phyloP scores from a whole-genome alignment of 2,888 invertebrate species.

The Lepidonotus clava region DNA sequence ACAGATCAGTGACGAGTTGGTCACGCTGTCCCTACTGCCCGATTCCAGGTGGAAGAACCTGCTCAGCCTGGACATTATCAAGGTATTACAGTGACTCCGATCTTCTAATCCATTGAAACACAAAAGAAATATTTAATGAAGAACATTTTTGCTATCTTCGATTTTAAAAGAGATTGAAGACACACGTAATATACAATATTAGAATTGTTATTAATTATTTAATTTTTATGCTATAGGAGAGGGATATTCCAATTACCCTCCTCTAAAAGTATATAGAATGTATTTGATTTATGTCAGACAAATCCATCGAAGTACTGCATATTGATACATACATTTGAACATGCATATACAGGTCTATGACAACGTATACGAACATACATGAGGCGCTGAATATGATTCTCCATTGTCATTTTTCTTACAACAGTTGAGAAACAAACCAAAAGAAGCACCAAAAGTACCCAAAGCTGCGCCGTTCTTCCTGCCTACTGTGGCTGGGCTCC shows the following conservation, averaged over 20 bases:
- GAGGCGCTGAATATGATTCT: background rate
- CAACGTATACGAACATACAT: too few species aligned
- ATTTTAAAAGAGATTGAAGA: background rate
- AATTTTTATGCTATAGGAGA: too few species aligned
- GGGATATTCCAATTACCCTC: too few species aligned
- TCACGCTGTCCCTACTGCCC: conserved; percentile 92
- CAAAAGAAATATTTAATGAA: background rate
- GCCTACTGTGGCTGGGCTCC: conserved; percentile 91
- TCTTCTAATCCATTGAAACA: background rate
- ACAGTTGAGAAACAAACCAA: conserved; percentile 90
- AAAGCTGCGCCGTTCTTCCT: conserved; percentile 97
- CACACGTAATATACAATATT: too few species aligned
- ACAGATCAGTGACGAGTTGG: conserved; percentile 88
- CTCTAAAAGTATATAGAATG: too few species aligned
- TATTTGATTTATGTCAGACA: too few species aligned
- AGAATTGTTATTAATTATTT: too few species aligned
- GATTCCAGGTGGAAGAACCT: conserved; percentile 95
- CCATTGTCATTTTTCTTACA: conserved; percentile 56
- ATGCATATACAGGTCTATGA: too few species aligned
- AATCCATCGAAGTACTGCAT: too few species aligned
- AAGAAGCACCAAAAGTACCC: conserved; percentile 89
- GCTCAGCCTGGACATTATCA: conserved; percentile 91
- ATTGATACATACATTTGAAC: too few species aligned
- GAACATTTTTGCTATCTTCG: background rate
- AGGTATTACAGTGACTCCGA: conserved; percentile 79